Evolutionary conservation across 92 coral and sea anemone species (phyloP), one percentile per base, ranked within the genome.

Genomic region (Umimayanthus chanpuru): DNA sequence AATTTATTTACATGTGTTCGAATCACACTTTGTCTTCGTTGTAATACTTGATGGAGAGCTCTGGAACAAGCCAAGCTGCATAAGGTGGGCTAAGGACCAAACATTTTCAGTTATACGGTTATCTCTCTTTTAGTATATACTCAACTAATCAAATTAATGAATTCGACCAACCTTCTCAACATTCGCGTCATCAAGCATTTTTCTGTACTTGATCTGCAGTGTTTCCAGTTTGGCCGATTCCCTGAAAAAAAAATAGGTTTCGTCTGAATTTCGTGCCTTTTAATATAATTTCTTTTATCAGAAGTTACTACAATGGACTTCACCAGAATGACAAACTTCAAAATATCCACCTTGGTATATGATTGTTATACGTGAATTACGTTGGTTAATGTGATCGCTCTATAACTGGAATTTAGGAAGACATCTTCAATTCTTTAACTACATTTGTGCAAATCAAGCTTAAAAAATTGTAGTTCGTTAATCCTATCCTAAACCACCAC

Each of bases 191-290:
- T 96, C 93, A 56, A 94, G 79, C 85, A 94, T 88, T 89, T 96
- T 96, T 36, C 92, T 88, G 86, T 91, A 93, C 85, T 94, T 92
- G n/a, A 85, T 66, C 44, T 93, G 89, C 85, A 95, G 65, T 23
- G 98, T 93, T 81, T 97, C 95, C 79, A 88, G 70, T 77, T 89
- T 97, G 49, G 97, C 98, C 1, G 95, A 77, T 89, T 97, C 96
- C 91, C 99, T 93, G 56, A 70, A 77, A 56, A 32, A 78, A 68
- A 44, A 67, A 7, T 18, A 9, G 50, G 82, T 7, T 21, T n/a
- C 16, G 38, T 73, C 15, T 29, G 32, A n/a, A 70, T 2, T 70
- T 70, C 36, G 75, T n/a, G 1, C 75, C 75, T 11, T 9, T 43
- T 7, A 0, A 11, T 25, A 10, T 0, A 55, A 55, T 0, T 55